A percentile compares a stretch with the other conserved stretches of the same genome.
These are phyloP conservation scores for Cassiopea andromeda DNA, from an alignment of 30 jellyfish, hydroid and myxozoan species.

Conservation along the genomic window DNA sequence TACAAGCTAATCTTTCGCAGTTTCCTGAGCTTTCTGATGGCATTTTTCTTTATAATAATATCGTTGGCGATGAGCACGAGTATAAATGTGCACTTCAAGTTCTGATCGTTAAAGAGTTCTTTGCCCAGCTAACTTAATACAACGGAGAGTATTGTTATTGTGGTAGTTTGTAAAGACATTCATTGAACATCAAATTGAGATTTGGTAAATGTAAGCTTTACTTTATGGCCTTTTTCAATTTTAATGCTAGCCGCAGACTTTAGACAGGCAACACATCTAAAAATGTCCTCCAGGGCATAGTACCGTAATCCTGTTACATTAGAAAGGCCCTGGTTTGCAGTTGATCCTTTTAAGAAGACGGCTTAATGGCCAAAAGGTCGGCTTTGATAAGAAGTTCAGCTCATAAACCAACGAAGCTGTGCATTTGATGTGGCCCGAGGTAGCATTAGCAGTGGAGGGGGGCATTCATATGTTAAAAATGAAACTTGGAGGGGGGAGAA, in stretches of 20 bases:
- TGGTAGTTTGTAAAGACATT: background rate
- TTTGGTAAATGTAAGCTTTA: background rate
- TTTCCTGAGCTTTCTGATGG: no score
- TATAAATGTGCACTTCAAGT: no score
- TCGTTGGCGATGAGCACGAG: no score
- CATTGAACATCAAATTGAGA: background rate
- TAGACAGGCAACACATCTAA: background rate
- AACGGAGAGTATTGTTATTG: background rate
- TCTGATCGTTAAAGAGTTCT: background rate
- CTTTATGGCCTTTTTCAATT: background rate
- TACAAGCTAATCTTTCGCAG: no score
- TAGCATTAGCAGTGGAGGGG: background rate
- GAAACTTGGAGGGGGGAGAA: no score
- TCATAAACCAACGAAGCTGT: background rate
- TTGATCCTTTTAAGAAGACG: background rate
- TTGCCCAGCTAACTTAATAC: background rate
- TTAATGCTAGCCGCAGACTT: background rate
- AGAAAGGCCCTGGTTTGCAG: background rate
- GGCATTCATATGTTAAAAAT: background rate
- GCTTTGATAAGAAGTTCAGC: background rate
- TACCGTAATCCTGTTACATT: background rate
- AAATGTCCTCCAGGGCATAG: background rate
- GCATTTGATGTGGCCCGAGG: conserved; percentile 1
- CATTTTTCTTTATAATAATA: no score
- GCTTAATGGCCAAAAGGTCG: background rate